phyloP scores from a whole-genome alignment of 2,797 vertebrate genomes.

The Chromis chromis region DNA sequence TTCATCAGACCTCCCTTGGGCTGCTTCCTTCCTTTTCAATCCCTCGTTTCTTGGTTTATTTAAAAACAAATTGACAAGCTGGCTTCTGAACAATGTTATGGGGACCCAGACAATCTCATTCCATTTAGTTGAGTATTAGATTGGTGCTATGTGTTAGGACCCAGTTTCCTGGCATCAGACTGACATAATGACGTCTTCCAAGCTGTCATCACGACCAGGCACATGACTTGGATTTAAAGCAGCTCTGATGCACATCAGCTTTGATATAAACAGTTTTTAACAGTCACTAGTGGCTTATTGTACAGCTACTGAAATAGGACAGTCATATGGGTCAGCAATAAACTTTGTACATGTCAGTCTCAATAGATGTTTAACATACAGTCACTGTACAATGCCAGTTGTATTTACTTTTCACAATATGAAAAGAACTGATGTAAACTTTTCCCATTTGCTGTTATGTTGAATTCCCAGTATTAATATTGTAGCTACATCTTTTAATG shows the following conservation, averaged over 20 bases:
- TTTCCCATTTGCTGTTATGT: too few relatives aligned
- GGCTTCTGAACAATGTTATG: slow-evolving; percentile 40
- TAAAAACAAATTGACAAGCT: slow-evolving; percentile 53
- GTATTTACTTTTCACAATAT: too few relatives aligned
- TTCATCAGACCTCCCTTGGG: slow-evolving; percentile 41
- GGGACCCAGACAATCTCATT: slow-evolving; percentile 33
- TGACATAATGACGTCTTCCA: slow-evolving; percentile 10
- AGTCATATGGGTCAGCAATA: background rate
- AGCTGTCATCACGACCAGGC: slow-evolving; percentile 7
- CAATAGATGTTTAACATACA: too few relatives aligned
- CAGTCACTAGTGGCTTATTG: background rate
- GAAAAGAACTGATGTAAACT: too few relatives aligned
- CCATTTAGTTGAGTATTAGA: slow-evolving; percentile 11
- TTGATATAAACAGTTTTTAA: slow-evolving; percentile 11
- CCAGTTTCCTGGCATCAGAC: slow-evolving; percentile 61
- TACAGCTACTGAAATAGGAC: background rate
- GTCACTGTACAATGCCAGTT: too few relatives aligned
- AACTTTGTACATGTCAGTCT: too few relatives aligned
- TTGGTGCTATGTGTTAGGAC: slow-evolving; percentile 24
- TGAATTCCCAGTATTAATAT: background rate
- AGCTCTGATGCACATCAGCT: background rate
- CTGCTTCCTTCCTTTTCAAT: slow-evolving; percentile 55
- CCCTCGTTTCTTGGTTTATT: slow-evolving; percentile 33
- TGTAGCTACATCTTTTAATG: background rate
- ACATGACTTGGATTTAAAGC: slow-evolving; percentile 1